Evolutionary conservation across 2,797 vertebrate genomes (phyloP), one percentile per base, ranked within the genome.

Genomic region (Rhabdomys pumilio): DNA sequence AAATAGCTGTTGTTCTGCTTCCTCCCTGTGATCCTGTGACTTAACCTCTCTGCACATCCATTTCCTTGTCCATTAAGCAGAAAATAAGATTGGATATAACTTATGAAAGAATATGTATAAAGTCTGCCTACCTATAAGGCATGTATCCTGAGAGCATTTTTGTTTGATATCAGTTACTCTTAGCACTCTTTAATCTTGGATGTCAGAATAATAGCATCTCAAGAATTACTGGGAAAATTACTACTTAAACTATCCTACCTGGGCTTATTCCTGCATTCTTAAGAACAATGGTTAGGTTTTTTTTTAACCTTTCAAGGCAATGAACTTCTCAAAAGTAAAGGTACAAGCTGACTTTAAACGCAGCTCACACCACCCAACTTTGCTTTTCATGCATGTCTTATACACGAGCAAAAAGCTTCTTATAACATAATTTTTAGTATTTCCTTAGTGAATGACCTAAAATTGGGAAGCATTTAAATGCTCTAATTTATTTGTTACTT

Each of bases 381-480:
- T 59, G 83, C 26, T 26, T 92, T n/a, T 65, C 77, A 72, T 61
- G 77, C 77, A 72, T 61, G 81, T 11, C 55, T 73, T 6, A 79
- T 6, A 67, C 29, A 41, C 19, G 47, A 15, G 19, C 8, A 53
- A 90, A 69, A 96, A 69, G 7, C 22, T 94, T 82, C 44, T 88
- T 73, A 8, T 80, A 82, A 92, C 13, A 13, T 15, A 34, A 31
- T 79, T 79, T 83, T 85, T 65, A 55, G 84, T 80, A 87, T n/a
- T 79, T 20, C 61, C 20, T 84, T 88, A 10, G 41, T 53, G 17
- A 95, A 88, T 63, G 77, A 85, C 44, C 81, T 79, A n/a, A 88
- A 96, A 81, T 91, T 89, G 89, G 86, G 17, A 95, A 96, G 92
- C 75, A 87, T 41, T 91, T 57, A 90, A 88, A 93, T 61, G 15